These are phyloP conservation scores for Tupaia tana DNA, from an alignment of 2,113 vertebrate species.

Conservation along the genomic window DNA sequence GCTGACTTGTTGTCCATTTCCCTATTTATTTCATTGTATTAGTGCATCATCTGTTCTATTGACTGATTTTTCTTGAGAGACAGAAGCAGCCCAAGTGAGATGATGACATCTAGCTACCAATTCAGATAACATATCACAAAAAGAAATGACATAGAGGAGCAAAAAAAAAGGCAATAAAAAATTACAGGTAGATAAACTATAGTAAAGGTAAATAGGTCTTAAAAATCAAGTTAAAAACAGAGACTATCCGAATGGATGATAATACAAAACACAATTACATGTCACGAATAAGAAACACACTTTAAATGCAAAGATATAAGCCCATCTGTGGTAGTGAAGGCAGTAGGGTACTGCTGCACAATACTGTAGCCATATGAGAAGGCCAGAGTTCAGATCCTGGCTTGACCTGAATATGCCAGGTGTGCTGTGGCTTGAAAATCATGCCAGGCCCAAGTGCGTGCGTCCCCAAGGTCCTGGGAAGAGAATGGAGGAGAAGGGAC, in stretches of 20 bases:
- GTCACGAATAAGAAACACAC: neutral
- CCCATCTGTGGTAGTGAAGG: too few relatives aligned
- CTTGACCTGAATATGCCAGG: too few relatives aligned
- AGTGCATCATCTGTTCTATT: neutral
- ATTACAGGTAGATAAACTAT: neutral
- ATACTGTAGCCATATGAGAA: too few relatives aligned
- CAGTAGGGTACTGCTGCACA: too few relatives aligned
- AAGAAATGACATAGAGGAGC: neutral
- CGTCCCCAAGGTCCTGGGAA: too few relatives aligned
- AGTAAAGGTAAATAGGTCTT: conserved; percentile 28
- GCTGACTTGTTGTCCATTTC: conserved; percentile 16
- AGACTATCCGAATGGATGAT: neutral
- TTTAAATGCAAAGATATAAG: neutral
- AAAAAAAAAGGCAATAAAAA: neutral
- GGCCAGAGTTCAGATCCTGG: too few relatives aligned
- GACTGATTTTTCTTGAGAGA: conserved; percentile 38
- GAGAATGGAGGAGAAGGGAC: too few relatives aligned
- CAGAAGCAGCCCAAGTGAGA: neutral
- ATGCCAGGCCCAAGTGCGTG: too few relatives aligned
- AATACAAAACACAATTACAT: neutral
- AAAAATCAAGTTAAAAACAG: neutral
- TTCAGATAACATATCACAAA: neutral
- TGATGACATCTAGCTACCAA: neutral
- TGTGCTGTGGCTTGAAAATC: too few relatives aligned
- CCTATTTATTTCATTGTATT: conserved; percentile 6